These are phyloP conservation scores for Phaenicophaeus curvirostris DNA, from an alignment of 2,797 vertebrate species.

Conservation along the genomic window DNA sequence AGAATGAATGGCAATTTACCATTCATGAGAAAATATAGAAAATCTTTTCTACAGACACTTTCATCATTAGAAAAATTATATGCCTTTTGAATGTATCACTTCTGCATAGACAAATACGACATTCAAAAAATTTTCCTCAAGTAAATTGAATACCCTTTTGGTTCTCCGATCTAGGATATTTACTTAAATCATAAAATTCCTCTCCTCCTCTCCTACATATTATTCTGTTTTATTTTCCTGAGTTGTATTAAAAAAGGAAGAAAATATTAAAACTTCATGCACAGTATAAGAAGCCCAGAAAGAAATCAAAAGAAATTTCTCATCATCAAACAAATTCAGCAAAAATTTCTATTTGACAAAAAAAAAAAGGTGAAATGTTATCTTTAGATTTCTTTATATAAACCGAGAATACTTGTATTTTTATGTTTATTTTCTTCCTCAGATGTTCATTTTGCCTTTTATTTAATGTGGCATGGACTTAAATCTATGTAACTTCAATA, in stretches of 20 bases:
- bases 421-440: not conserved
- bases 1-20: not conserved
- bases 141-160: not conserved
- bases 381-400: not conserved
- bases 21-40: not conserved
- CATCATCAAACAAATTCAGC: not conserved
- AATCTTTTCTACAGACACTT: not conserved
- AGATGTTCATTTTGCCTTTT: not conserved
- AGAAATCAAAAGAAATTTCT: not conserved
- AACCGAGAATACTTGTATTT: not conserved
- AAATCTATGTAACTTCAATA: not conserved
- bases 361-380: not conserved
- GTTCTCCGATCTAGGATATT: not conserved
- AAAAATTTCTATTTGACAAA: not conserved
- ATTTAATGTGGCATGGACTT: not conserved
- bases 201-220: not conserved
- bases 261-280: not conserved
- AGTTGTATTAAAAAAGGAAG: not conserved
- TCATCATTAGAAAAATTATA: conserved; percentile 9
- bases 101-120: not conserved
- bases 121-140: not conserved
- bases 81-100: conserved; percentile 4
- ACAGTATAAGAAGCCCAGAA: not conserved
- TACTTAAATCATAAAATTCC: not conserved
- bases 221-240: not conserved